Conservation (phyloP, 2,797 vertebrate species). For the Mareca strepera region DNA sequence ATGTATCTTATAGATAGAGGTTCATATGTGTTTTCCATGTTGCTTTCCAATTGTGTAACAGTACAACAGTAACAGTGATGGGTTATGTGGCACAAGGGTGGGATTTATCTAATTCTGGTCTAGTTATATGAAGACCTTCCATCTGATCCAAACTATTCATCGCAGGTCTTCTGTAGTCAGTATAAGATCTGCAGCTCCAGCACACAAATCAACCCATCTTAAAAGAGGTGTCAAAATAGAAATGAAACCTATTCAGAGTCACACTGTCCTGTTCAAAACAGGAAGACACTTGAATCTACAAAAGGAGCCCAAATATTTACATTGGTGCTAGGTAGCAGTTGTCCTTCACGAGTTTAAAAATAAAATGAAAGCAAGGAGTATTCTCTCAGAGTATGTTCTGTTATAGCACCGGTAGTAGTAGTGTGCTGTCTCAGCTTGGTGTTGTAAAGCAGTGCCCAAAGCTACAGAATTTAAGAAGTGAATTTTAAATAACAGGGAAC, state of each 20-base stretch:
- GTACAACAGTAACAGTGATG: background rate
- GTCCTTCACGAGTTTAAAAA: constrained; percentile 44
- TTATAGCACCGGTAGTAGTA: background rate
- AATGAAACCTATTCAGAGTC: background rate
- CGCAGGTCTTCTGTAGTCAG: background rate
- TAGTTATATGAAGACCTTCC: background rate
- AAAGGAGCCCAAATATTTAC: constrained; percentile 30
- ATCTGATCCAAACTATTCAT: background rate
- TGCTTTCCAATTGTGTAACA: background rate
- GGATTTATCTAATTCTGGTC: background rate
- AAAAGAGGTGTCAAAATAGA: constrained; percentile 17
- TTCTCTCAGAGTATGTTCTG: background rate
- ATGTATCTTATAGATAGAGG: background rate
- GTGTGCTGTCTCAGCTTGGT: background rate
- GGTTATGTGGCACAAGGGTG: rapidly evolving
- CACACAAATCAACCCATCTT: background rate
- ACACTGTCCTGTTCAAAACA: constrained; percentile 2
- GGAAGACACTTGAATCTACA: background rate
- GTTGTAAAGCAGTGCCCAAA: background rate
- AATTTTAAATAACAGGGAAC: background rate
- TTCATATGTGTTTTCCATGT: background rate
- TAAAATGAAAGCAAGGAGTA: constrained; percentile 20
- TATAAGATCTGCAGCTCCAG: background rate
- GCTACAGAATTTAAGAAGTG: background rate
- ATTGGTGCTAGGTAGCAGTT: constrained; percentile 37